These are phyloP conservation scores for Lerema accius DNA, from an alignment of 1,140 invertebrate species.

Conservation along the genomic window DNA sequence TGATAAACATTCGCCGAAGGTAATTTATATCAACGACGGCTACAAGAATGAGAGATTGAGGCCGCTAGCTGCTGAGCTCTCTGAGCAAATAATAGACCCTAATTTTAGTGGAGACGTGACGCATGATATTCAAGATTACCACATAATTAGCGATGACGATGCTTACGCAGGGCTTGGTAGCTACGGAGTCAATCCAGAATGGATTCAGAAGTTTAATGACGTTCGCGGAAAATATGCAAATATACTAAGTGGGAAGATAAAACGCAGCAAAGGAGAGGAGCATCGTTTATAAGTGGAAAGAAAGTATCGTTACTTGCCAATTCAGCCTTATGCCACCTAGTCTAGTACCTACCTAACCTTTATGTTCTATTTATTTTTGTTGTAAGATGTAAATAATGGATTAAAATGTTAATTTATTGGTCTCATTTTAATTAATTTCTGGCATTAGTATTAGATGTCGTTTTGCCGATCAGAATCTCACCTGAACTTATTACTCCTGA, in stretches of 20 bases:
- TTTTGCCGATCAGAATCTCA: no score
- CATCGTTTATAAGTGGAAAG: not conserved
- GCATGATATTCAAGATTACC: slow-evolving; percentile 39
- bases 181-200: slow-evolving; percentile 37
- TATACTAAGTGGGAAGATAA: slow-evolving; percentile 23
- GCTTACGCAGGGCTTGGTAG: slow-evolving; percentile 12
- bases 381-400: slow-evolving; percentile 3
- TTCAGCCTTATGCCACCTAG: slow-evolving; percentile 15
- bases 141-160: slow-evolving; percentile 28
- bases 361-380: slow-evolving; percentile 14
- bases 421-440: no score
- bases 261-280: slow-evolving; percentile 17
- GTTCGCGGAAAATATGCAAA: slow-evolving; percentile 35
- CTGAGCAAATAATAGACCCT: slow-evolving; percentile 27
- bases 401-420: not conserved
- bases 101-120: slow-evolving; percentile 34
- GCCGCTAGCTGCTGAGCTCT: slow-evolving; percentile 28
- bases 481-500: no score
- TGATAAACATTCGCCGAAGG: slow-evolving; percentile 69
- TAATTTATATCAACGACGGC: slow-evolving; percentile 77
- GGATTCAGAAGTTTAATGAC: slow-evolving; percentile 34
- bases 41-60: slow-evolving; percentile 65
- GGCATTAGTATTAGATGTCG: no score
- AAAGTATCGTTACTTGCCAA: slow-evolving; percentile 15
- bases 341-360: slow-evolving; percentile 17